phyloP scores from a whole-genome alignment of 2,797 vertebrate species.

The Dermochelys coriacea region DNA sequence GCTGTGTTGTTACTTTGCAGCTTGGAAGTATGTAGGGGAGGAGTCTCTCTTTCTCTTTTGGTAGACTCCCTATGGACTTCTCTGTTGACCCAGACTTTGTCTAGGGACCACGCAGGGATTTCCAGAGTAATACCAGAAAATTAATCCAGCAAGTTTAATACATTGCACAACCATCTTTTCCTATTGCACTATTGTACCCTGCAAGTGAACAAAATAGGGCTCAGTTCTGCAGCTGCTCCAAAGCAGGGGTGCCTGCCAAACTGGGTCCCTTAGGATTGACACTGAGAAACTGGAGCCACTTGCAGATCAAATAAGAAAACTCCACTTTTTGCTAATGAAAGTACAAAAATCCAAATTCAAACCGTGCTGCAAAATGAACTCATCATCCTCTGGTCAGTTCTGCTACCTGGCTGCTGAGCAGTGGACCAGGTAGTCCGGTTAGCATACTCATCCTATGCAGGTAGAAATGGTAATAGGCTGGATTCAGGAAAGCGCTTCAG shows the following conservation, averaged over 20 bases:
- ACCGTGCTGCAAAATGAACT: neutral
- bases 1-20: neutral
- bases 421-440: neutral
- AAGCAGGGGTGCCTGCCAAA: neutral
- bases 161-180: neutral
- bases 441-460: neutral
- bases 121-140: neutral
- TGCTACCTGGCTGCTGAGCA: neutral
- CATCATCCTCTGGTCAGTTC: neutral
- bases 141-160: neutral
- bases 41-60: neutral
- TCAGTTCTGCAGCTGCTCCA: neutral
- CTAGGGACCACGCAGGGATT: neutral
- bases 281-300: neutral
- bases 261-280: neutral
- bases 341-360: neutral
- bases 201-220: neutral
- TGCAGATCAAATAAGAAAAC: neutral
- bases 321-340: neutral
- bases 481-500: neutral
- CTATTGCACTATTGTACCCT: neutral
- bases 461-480: neutral
- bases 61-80: neutral
- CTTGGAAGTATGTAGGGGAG: neutral
- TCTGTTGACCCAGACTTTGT: neutral